Evolutionary conservation across 1,140 invertebrate species (phyloP).

Genomic region (Acromyrmex heyeri): DNA sequence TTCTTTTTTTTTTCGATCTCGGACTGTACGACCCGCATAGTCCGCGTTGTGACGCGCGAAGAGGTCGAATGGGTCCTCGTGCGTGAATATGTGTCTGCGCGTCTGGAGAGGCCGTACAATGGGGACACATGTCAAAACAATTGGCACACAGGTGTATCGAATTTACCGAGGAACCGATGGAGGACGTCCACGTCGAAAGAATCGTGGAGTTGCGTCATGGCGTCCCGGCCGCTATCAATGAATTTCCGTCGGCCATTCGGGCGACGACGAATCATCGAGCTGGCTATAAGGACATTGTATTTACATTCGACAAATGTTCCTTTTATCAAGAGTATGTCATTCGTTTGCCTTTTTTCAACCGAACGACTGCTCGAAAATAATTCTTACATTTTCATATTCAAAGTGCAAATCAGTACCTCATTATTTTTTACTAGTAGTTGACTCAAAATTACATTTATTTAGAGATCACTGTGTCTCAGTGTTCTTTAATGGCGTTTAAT

Average conservation of each 20-base stretch:
- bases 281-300: constrained; percentile 38
- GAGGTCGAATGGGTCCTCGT: constrained; percentile 71
- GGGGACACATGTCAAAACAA: constrained; percentile 86
- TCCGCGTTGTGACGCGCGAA: constrained; percentile 66
- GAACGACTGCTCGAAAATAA: constrained; percentile 6
- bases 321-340: constrained; percentile 35
- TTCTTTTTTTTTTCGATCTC: constrained; percentile 65
- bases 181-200: constrained; percentile 67
- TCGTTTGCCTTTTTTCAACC: background rate
- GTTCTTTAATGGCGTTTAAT: background rate
- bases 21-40: constrained; percentile 82
- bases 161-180: constrained; percentile 77
- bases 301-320: constrained; percentile 59
- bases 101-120: constrained; percentile 77
- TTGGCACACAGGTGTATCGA: constrained; percentile 83
- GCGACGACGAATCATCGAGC: constrained; percentile 31
- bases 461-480: background rate
- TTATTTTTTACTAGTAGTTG: background rate
- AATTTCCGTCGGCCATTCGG: constrained; percentile 51
- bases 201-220: constrained; percentile 72
- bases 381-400: background rate
- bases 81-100: constrained; percentile 71
- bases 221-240: constrained; percentile 49
- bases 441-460: background rate
- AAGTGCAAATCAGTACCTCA: background rate